A percentile compares a stretch with the other conserved stretches of the same genome.
Evolutionary conservation across 2,888 invertebrate genomes (phyloP).

Genomic region (Epirrita christyi): DNA sequence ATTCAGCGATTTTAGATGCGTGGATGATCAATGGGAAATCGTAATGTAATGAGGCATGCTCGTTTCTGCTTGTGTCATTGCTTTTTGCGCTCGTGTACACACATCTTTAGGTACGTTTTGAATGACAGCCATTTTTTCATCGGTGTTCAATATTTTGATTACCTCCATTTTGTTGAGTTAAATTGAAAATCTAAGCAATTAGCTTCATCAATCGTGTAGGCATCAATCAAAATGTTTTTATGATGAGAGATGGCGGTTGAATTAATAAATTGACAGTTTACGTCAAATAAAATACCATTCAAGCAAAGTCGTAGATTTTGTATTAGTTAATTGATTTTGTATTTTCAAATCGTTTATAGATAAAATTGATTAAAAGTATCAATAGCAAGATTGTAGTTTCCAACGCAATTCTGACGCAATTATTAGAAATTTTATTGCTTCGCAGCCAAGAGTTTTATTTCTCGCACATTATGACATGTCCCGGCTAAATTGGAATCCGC

Average conservation of each 20-base stretch:
- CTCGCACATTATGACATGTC: slow-evolving; percentile 60
- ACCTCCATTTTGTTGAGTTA: slow-evolving; percentile 44
- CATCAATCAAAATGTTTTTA: slow-evolving; percentile 41
- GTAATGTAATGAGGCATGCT: slow-evolving; percentile 57
- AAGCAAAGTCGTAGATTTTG: slow-evolving; percentile 22
- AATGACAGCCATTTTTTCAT: slow-evolving; percentile 41
- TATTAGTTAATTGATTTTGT: slow-evolving; percentile 26
- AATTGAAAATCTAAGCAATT: slow-evolving; percentile 39
- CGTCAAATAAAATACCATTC: slow-evolving; percentile 40
- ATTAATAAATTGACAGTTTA: slow-evolving; percentile 40
- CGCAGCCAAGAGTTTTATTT: slow-evolving; percentile 57
- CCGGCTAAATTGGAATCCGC: slow-evolving; percentile 73
- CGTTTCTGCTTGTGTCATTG: slow-evolving; percentile 46
- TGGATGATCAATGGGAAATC: slow-evolving; percentile 70
- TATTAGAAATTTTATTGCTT: slow-evolving; percentile 60
- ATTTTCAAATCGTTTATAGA: slow-evolving; percentile 17
- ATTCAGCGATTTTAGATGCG: slow-evolving; percentile 64
- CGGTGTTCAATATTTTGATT: slow-evolving; percentile 45
- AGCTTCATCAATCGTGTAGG: slow-evolving; percentile 33
- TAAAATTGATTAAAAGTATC: slow-evolving; percentile 44
- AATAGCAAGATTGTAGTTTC: slow-evolving; percentile 46
- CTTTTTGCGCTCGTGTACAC: slow-evolving; percentile 50
- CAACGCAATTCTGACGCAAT: slow-evolving; percentile 53
- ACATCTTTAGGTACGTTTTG: slow-evolving; percentile 34
- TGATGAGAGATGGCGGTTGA: slow-evolving; percentile 34